Base-by-base conservation (phyloP, 2,888 invertebrate genomes). In the Poecilobothrus nobilitatus region DNA sequence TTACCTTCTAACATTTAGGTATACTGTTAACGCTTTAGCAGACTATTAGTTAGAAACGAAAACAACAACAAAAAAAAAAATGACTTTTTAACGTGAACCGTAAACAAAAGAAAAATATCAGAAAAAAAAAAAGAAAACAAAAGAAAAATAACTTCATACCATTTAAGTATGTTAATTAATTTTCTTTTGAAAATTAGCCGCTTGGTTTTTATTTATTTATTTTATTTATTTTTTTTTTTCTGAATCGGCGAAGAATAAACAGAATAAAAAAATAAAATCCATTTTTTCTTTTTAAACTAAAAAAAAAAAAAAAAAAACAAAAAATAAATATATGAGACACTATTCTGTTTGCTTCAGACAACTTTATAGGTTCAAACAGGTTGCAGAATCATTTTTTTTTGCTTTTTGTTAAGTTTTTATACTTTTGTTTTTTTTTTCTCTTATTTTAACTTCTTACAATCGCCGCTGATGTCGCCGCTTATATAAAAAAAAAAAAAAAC, bases 81-180 rank as follows among this genome's bases (percentile, higher is more conserved):
- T 18, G 7, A 18, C 12, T 18, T 27, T 53, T 53, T 53, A 53
- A 53, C 18, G 53, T 53, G 53, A 53, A 18, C n/a, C 53, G 53
- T 53, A n/a, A 18, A 53, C 2, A 53, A 18, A 53, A 37, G 18
- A 53, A 53, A 15, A 53, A 53, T 53, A 18, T 53, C 15, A 53
- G 6, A n/a, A 53, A 53, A 15, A 53, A n/a, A 53, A 12, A 18
- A 53, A 12, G 12, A 53, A 53, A 53, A 53, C 18, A 12, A 12
- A 53, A 53, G 53, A 53, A 53, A 53, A 53, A 53, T 53, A 53
- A 53, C 53, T 53, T 53, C 53, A 53, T 53, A 53, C 53, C 53
- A 53, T 53, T 53, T 53, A 53, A 53, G 53, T 53, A 53, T 53
- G 53, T 53, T 53, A 53, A 53, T 53, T 53, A 53, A 53, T 53